These are phyloP conservation scores for Tor tambroides DNA, from an alignment of 2,113 vertebrate genomes.

Conservation along the genomic window DNA sequence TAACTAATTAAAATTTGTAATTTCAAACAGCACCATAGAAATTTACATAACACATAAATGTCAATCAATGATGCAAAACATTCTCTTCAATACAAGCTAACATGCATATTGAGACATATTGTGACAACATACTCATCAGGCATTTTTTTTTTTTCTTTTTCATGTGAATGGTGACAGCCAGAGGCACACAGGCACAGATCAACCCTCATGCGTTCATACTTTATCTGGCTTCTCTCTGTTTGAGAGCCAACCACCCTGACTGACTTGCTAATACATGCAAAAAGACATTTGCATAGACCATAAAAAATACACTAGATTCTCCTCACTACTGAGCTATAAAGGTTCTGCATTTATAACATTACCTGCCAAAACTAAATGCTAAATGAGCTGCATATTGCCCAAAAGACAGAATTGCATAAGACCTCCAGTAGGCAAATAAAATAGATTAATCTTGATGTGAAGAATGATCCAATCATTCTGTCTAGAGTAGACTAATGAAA, in stretches of 20 bases:
- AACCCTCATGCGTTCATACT: too few species aligned
- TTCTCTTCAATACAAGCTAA: not conserved
- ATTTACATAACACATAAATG: not conserved
- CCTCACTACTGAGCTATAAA: not conserved
- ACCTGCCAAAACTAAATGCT: not conserved
- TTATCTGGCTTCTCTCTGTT: not conserved
- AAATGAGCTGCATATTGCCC: conserved; percentile 13
- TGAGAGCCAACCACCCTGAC: not conserved
- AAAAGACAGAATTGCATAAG: not conserved
- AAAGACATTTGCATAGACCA: not conserved
- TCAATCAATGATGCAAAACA: not conserved
- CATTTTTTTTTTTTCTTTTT: too few species aligned
- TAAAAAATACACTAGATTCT: not conserved
- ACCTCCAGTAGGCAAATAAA: conserved; percentile 20
- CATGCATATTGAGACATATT: not conserved
- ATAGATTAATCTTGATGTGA: conserved; percentile 24
- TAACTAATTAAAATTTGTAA: not conserved
- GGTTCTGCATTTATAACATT: not conserved
- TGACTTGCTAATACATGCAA: not conserved
- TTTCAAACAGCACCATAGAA: not conserved
- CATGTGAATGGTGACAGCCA: too few species aligned
- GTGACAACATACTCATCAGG: too few species aligned
- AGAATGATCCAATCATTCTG: conserved; percentile 22
- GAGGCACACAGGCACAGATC: too few species aligned
- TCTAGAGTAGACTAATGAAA: conserved; percentile 38